These are phyloP conservation scores for Boleophthalmus pectinirostris DNA, from an alignment of 2,113 vertebrate genomes.

Conservation along the genomic window DNA sequence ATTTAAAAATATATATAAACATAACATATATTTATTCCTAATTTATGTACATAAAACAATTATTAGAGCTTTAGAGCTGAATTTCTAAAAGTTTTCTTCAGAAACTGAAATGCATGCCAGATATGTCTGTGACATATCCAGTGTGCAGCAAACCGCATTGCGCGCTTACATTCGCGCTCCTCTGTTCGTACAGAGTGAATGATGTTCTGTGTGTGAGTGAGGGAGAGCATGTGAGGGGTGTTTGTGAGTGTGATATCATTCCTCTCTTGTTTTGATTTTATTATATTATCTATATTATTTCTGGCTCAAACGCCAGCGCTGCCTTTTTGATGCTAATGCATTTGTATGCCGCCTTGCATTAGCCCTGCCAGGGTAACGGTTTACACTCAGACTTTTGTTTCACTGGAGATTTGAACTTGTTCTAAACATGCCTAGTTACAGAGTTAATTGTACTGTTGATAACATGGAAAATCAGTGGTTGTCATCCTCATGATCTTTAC, in stretches of 20 bases:
- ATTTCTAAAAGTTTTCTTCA: constrained; percentile 75
- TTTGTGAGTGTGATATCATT: constrained; percentile 71
- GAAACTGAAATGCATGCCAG: constrained; percentile 65
- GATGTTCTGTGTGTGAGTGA: constrained; percentile 12
- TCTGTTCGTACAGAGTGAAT: constrained; percentile 1
- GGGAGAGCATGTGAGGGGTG: constrained; percentile 20
- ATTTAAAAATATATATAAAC: constrained; percentile 57
- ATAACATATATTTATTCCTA: constrained; percentile 82
- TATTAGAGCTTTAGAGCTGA: constrained; percentile 72
- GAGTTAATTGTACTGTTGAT: background rate
- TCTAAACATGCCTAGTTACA: background rate
- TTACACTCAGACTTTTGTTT: constrained; percentile 61
- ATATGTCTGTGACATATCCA: constrained; percentile 81
- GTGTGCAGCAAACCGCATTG: constrained; percentile 66
- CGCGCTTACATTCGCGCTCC: constrained; percentile 51
- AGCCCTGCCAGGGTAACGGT: constrained; percentile 55
- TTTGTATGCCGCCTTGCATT: constrained; percentile 69
- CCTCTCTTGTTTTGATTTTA: constrained; percentile 60
- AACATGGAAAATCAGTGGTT: background rate
- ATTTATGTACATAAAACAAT: constrained; percentile 78
- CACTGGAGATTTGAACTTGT: constrained; percentile 2
- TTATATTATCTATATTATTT: constrained; percentile 35
- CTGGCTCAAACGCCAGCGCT: constrained; percentile 69
- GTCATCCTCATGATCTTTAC: constrained; percentile 3
- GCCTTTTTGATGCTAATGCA: constrained; percentile 72